Percentiles rank a stretch among this genome's conserved stretches.
phyloP scores from a whole-genome alignment of 2,888 invertebrate genomes.

The Caenorhabditis sp. region DNA sequence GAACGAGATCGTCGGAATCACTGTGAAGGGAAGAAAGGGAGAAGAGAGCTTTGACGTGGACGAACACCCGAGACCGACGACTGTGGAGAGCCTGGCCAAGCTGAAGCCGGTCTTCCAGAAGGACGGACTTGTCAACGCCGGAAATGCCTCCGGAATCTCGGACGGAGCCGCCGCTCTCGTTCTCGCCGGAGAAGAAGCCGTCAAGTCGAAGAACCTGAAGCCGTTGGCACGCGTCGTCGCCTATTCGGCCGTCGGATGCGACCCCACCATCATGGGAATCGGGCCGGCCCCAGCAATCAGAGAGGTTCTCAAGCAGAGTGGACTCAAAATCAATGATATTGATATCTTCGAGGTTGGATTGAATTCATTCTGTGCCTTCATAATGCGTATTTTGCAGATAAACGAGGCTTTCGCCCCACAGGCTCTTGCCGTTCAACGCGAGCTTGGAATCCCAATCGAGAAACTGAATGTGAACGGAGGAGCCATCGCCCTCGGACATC shows the following conservation, averaged over 20 bases:
- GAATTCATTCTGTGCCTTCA: background rate
- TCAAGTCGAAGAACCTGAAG: constrained; percentile 87
- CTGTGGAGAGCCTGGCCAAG: constrained; percentile 88
- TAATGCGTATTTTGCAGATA: constrained; percentile 80
- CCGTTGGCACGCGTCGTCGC: constrained; percentile 92
- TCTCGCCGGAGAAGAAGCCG: constrained; percentile 91
- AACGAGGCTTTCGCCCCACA: constrained; percentile 99
- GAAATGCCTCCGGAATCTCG: constrained; percentile 85
- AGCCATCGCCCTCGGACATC: constrained; percentile 78
- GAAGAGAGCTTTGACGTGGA: constrained; percentile 86
- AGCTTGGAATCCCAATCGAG: constrained; percentile 88
- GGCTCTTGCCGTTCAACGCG: constrained; percentile 90
- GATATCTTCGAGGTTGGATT: constrained; percentile 84
- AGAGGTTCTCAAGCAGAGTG: constrained; percentile 87
- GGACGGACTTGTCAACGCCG: constrained; percentile 77
- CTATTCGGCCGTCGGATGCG: constrained; percentile 90
- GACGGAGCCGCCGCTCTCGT: constrained; percentile 97
- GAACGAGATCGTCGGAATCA: constrained; percentile 90
- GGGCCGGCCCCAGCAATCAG: constrained; percentile 92
- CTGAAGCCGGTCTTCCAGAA: constrained; percentile 82
- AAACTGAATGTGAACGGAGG: constrained; percentile 85
- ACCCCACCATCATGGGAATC: constrained; percentile 94
- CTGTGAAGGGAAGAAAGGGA: constrained; percentile 86
- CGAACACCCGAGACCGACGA: constrained; percentile 92
- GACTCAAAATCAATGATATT: constrained; percentile 88